Percentiles rank a stretch among this genome's conserved stretches.
phyloP scores from a whole-genome alignment of 2,888 invertebrate genomes.

The Trichogramma evanescens region DNA sequence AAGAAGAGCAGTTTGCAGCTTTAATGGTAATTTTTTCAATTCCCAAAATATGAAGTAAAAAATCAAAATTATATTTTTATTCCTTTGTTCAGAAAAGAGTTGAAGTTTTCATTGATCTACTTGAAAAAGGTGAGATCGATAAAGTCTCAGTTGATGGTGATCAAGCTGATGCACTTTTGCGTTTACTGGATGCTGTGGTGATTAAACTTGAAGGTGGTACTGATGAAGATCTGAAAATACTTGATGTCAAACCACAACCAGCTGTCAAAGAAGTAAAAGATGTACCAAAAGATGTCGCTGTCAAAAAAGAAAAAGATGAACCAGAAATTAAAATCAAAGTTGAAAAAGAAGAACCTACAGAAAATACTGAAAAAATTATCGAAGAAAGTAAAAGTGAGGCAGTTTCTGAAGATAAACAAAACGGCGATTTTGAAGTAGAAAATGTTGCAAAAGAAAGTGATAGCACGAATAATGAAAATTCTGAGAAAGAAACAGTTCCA shows the following conservation, averaged over 20 bases:
- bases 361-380: conserved; percentile 9
- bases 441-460: conserved; percentile 38
- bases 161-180: conserved; percentile 73
- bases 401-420: conserved; percentile 33
- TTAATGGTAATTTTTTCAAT: conserved; percentile 58
- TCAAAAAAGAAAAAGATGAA: conserved; percentile 33
- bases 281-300: background rate
- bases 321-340: conserved; percentile 24
- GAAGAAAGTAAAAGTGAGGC: conserved; percentile 16
- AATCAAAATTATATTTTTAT: conserved; percentile 10
- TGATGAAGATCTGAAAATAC: conserved; percentile 76
- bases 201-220: conserved; percentile 92
- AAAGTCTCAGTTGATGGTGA: conserved; percentile 78
- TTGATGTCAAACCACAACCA: conserved; percentile 56
- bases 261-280: conserved; percentile 32
- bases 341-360: conserved; percentile 31
- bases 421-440: conserved; percentile 35
- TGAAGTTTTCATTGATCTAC: conserved; percentile 79
- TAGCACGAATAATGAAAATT: conserved; percentile 37
- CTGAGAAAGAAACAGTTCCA: conserved; percentile 31
- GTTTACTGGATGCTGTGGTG: conserved; percentile 90
- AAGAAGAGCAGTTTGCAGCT: conserved; percentile 75
- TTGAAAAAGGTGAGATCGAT: conserved; percentile 67
- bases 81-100: conserved; percentile 65
- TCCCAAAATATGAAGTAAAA: background rate